Conservation (phyloP, 2,113 vertebrate genomes). For the Phoxinus phoxinus region DNA sequence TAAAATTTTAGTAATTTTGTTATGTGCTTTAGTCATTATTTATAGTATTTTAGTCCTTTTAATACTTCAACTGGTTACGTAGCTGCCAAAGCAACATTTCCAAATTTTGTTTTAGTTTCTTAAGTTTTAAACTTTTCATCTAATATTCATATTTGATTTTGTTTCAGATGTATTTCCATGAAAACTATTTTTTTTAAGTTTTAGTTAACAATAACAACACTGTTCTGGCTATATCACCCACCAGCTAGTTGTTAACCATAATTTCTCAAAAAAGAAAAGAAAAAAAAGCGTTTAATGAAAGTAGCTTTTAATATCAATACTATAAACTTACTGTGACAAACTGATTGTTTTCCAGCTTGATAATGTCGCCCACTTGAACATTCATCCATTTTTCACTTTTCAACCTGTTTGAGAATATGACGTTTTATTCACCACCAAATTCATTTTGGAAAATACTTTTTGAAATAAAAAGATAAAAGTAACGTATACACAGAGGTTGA, state of each 20-base stretch:
- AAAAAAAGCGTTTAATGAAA: not conserved
- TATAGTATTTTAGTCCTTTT: not conserved
- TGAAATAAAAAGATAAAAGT: not conserved
- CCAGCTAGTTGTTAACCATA: not conserved
- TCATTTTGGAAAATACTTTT: not conserved
- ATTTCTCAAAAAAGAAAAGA: no score
- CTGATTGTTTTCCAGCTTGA: conserved; percentile 90
- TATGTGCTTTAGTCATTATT: not conserved
- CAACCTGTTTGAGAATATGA: conserved; percentile 73
- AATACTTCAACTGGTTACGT: not conserved
- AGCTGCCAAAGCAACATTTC: not conserved
- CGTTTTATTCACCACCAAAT: not conserved
- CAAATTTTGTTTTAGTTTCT: not conserved
- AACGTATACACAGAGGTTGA: no score
- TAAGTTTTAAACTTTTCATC: not conserved
- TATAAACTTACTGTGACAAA: conserved; percentile 86
- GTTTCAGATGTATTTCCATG: not conserved
- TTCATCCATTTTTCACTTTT: conserved; percentile 91
- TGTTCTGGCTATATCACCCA: not conserved
- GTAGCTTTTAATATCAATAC: not conserved
- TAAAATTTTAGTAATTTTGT: not conserved
- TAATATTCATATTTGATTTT: not conserved
- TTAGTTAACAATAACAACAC: not conserved
- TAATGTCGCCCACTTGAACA: conserved; percentile 92
- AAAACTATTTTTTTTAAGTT: not conserved